phyloP scores from a whole-genome alignment of 2,113 vertebrate species.

The Sardina pilchardus region DNA sequence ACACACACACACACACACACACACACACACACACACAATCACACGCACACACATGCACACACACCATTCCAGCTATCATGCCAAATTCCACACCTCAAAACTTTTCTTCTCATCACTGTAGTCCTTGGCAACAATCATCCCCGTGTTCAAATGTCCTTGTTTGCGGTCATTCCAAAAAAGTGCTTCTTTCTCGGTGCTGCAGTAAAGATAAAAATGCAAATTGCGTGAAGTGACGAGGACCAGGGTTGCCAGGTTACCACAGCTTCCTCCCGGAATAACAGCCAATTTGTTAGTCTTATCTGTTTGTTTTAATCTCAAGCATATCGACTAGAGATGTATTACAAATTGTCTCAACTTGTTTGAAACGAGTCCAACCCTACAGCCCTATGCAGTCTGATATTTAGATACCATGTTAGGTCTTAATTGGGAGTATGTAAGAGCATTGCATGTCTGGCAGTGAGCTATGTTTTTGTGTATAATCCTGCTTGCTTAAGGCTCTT shows the following conservation, averaged over 20 bases:
- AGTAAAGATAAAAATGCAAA: not conserved
- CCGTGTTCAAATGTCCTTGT: not conserved
- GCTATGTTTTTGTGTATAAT: not conserved
- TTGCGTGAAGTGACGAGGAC: not conserved
- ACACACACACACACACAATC: too few species aligned
- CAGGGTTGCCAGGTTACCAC: not conserved
- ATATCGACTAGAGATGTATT: slow-evolving; percentile 25
- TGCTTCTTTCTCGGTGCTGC: not conserved
- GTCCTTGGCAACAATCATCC: not conserved
- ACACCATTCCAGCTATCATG: not conserved
- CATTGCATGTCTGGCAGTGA: not conserved
- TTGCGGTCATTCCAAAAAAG: not conserved
- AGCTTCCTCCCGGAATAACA: too few species aligned
- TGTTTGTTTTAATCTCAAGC: not conserved
- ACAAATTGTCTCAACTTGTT: not conserved
- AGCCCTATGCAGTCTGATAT: not conserved
- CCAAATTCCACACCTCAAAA: not conserved
- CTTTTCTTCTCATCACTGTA: not conserved
- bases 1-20: too few species aligned
- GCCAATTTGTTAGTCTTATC: too few species aligned
- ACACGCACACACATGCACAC: too few species aligned
- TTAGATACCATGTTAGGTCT: not conserved
- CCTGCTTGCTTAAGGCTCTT: not conserved
- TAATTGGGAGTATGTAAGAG: not conserved
- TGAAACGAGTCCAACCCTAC: not conserved